Evolutionary conservation across 2,888 invertebrate genomes (phyloP), one percentile per base, ranked within the genome.

Genomic region (Synanthedon andrenaeformis): DNA sequence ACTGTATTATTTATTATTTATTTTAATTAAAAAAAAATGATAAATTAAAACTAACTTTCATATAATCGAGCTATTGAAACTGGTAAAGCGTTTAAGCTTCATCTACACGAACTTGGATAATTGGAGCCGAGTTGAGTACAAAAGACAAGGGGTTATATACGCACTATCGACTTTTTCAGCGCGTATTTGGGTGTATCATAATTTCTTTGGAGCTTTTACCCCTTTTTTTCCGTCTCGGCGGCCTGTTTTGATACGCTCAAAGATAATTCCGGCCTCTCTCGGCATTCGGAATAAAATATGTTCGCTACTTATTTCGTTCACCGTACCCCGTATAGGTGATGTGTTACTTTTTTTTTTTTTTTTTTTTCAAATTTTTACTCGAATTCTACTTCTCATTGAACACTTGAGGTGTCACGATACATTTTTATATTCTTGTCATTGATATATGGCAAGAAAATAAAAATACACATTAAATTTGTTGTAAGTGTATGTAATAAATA

Each of bases 331-430:
- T 60, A 65, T 65, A 66, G 62, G 64, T 74, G 69, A 69, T 69
- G 65, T 71, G 61, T 65, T 63, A 49, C 55, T 62, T 64, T 49
- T 54, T 52, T 62, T 64, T 49, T 54, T 52, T 62, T 64, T 65
- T 67, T 67, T 66, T 61, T 58, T 60, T 53, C 54, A 45, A 59
- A 68, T 69, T 70, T 69, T 63, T 60, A 58, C 53, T 59, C 55
- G 59, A 59, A 68, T 67, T 67, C 69, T 71, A 61, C 66, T 72
- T 76, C 73, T 71, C 69, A 69, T 71, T 59, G 68, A 60, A 66
- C 75, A 78, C 77, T 35, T 76, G 68, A 71, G 68, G 73, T 72
- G 72, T 73, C 70, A 78, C 75, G 70, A 64, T 65, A 74, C 69
- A 72, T 70, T 74, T 76, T 73, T 70, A 70, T 69, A 61, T 45